Conservation (phyloP, 1,140 invertebrate genomes). For the Pseudomyrmex cubaensis region DNA sequence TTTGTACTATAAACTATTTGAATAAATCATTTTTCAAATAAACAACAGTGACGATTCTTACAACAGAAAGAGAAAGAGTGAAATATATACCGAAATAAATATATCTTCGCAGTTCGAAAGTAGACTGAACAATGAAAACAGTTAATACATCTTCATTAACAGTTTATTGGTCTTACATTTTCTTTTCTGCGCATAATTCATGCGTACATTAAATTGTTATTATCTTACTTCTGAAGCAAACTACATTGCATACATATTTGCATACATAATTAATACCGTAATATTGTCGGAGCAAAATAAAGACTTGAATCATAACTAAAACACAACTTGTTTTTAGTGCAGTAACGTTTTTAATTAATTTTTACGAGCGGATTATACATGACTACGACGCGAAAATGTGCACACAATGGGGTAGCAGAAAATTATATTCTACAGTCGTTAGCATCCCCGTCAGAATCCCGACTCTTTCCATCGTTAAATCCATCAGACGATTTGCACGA, state of each 20-base stretch:
- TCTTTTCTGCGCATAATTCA: background rate
- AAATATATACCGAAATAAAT: background rate
- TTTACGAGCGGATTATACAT: constrained; percentile 5
- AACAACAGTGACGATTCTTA: too few species aligned
- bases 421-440: constrained; percentile 49
- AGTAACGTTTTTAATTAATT: constrained; percentile 20
- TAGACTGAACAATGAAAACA: background rate
- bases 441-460: background rate
- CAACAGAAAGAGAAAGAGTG: background rate
- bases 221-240: background rate
- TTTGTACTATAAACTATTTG: too few species aligned
- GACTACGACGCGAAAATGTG: background rate
- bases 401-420: constrained; percentile 33
- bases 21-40: too few species aligned
- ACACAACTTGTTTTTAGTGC: background rate
- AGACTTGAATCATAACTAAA: background rate
- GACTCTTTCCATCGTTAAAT: constrained; percentile 44
- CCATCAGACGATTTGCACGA: constrained; percentile 52
- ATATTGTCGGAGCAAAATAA: background rate
- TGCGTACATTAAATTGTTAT: background rate
- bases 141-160: background rate
- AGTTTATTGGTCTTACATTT: background rate
- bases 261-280: background rate
- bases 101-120: background rate
- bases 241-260: background rate